These are phyloP conservation scores for Alsophila aescularia DNA, from an alignment of 2,888 invertebrate species.

Conservation along the genomic window DNA sequence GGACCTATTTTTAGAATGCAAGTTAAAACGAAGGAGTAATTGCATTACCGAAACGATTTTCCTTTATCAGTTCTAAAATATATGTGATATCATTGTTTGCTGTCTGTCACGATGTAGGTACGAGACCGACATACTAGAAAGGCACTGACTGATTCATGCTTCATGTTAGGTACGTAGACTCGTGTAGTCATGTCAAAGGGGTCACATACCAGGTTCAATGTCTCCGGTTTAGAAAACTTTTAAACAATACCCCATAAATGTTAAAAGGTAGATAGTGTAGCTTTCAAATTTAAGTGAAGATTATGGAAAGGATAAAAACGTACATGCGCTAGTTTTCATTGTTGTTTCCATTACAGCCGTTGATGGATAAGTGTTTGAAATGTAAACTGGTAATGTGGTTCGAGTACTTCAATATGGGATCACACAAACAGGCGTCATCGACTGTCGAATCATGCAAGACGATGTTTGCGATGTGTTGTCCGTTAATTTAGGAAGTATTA, in stretches of 20 bases:
- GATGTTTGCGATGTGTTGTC: too few species aligned
- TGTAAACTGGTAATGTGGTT: not conserved
- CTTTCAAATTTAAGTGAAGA: conserved; percentile 63
- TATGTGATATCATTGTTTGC: conserved; percentile 53
- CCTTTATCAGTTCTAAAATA: conserved; percentile 19
- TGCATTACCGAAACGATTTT: conserved; percentile 6
- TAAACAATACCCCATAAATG: conserved; percentile 70
- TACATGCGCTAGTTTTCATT: conserved; percentile 23
- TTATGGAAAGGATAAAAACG: conserved; percentile 31
- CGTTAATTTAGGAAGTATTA: too few species aligned
- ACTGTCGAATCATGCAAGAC: not conserved
- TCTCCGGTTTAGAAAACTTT: conserved; percentile 62
- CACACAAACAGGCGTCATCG: not conserved
- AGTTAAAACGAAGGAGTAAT: not conserved
- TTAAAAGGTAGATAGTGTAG: conserved; percentile 62
- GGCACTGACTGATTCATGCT: conserved; percentile 69
- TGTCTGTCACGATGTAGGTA: conserved; percentile 36
- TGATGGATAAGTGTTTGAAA: conserved; percentile 5
- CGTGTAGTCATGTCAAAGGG: conserved; percentile 59
- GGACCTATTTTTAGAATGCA: conserved; percentile 3
- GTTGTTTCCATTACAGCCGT: conserved; percentile 11
- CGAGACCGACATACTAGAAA: conserved; percentile 48
- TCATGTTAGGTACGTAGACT: conserved; percentile 49
- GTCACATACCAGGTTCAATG: conserved; percentile 74
- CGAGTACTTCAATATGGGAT: not conserved